Evolutionary conservation across 2,113 vertebrate species (phyloP).

Genomic region (Lethenteron reissneri): DNA sequence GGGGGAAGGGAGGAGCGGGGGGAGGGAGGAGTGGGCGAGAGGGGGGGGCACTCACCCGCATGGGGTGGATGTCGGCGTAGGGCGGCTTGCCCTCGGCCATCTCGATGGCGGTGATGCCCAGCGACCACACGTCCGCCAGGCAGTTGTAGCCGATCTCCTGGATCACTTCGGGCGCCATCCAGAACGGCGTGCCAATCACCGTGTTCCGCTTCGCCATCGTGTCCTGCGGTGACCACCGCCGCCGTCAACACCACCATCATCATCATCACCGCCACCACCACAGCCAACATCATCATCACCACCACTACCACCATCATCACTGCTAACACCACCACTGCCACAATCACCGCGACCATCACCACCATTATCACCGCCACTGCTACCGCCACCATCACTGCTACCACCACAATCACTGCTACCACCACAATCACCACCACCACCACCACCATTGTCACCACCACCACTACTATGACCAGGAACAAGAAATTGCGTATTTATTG

Average conservation of each 20-base stretch:
- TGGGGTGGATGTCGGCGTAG: slow-evolving; percentile 80
- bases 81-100: slow-evolving; percentile 90
- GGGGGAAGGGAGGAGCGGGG: too few species aligned
- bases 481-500: too few species aligned
- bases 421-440: too few species aligned
- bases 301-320: too few species aligned
- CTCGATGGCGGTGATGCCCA: slow-evolving; percentile 81
- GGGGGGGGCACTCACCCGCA: slow-evolving; percentile 41
- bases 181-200: slow-evolving; percentile 79
- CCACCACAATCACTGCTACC: too few species aligned
- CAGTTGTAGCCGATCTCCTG: slow-evolving; percentile 93
- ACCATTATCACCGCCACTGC: background rate
- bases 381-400: background rate
- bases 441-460: too few species aligned
- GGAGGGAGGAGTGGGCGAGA: background rate
- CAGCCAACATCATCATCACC: too few species aligned
- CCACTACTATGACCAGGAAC: too few species aligned
- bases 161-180: slow-evolving; percentile 94
- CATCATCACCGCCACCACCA: too few species aligned
- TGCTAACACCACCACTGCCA: background rate
- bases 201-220: slow-evolving; percentile 93
- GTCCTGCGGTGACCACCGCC: slow-evolving; percentile 28
- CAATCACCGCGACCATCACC: background rate
- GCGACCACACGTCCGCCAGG: slow-evolving; percentile 78
- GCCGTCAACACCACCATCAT: too few species aligned